Conservation (phyloP, 2,888 invertebrate genomes). For the Drosophila paramelanica region DNA sequence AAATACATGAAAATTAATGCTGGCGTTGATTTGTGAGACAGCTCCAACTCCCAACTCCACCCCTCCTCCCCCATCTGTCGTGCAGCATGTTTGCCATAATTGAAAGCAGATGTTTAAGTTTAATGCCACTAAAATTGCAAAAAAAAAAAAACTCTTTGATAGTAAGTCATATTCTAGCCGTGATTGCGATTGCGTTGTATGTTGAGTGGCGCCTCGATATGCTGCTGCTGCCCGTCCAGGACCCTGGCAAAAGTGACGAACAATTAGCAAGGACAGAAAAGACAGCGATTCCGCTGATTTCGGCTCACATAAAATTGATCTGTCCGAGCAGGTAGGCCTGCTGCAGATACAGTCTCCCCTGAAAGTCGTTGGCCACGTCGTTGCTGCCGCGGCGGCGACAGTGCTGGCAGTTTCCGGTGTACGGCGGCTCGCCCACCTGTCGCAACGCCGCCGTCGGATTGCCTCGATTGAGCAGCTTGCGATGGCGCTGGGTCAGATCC, state of each 20-base stretch:
- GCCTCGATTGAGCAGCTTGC: not conserved
- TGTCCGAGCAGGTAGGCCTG: constrained; percentile 15
- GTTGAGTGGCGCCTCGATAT: not conserved
- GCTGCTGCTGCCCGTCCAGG: constrained; percentile 2
- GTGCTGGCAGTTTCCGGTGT: constrained; percentile 33
- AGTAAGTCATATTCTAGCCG: constrained; percentile 7
- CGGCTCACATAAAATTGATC: constrained; percentile 17
- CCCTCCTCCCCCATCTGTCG: not conserved
- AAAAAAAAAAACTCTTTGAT: constrained; percentile 2
- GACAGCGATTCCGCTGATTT: no score
- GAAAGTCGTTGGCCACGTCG: constrained; percentile 24
- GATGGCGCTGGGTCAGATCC: constrained; percentile 3
- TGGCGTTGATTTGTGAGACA: constrained; percentile 49
- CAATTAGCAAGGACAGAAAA: not conserved
- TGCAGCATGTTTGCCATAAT: constrained; percentile 44
- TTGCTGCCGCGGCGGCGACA: constrained; percentile 38
- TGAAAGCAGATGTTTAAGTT: constrained; percentile 60
- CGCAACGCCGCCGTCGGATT: constrained; percentile 9
- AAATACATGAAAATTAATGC: constrained; percentile 50
- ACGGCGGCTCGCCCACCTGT: constrained; percentile 36
- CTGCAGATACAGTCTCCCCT: constrained; percentile 18
- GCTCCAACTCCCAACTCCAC: not conserved
- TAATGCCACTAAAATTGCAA: constrained; percentile 20
- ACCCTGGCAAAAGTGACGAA: constrained; percentile 3
- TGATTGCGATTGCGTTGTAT: constrained; percentile 8